A percentile compares a stretch with the other conserved stretches of the same genome.
Conservation (phyloP, 1,140 invertebrate species). For the Apis cerana region DNA sequence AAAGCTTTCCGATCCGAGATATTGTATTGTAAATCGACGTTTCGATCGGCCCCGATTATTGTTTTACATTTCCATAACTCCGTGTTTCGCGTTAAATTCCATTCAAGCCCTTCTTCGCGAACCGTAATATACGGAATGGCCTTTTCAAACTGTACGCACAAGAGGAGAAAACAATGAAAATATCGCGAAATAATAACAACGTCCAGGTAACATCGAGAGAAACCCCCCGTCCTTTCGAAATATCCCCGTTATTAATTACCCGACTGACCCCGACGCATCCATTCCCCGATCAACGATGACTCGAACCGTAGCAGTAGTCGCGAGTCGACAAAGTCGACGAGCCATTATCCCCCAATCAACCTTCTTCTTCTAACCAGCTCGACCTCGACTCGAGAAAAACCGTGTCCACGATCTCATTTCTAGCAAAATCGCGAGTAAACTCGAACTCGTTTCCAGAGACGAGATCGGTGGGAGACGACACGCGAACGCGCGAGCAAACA, state of each 20-base stretch:
- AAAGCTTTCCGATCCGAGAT: neutral
- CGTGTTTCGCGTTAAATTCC: neutral
- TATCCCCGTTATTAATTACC: neutral
- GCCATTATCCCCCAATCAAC: no score
- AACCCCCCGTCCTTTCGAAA: neutral
- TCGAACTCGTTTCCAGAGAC: no score
- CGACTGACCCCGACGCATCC: neutral
- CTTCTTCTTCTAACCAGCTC: no score
- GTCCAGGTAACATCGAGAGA: neutral
- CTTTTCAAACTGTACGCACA: no score
- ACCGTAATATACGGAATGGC: neutral
- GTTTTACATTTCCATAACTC: neutral
- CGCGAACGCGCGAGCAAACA: neutral
- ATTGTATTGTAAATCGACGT: neutral
- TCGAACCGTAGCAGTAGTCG: neutral
- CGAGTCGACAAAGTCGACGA: neutral
- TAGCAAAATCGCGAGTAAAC: neutral
- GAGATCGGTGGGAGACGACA: neutral
- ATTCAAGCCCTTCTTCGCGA: neutral
- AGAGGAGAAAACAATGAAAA: neutral
- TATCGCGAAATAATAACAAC: neutral
- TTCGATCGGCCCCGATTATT: neutral
- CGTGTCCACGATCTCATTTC: neutral
- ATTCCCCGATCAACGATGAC: neutral
- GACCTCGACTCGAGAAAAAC: no score